A percentile compares a stretch with the other conserved stretches of the same genome.
phyloP scores from a whole-genome alignment of 2,888 invertebrate genomes.

The Tipula lateralis region DNA sequence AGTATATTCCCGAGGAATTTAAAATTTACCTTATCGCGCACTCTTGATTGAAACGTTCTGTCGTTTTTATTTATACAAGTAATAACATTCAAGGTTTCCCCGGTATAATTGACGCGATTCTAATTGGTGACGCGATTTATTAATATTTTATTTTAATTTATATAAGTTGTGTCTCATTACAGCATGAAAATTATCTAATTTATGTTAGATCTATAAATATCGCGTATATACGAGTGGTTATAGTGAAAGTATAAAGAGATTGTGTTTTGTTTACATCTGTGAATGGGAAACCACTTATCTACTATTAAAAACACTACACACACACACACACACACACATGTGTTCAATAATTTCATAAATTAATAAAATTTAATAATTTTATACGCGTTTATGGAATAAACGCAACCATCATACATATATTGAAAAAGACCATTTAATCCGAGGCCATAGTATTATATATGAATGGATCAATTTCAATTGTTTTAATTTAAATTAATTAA shows the following conservation, averaged over 20 bases:
- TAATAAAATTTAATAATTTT: not conserved
- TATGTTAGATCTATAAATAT: not conserved
- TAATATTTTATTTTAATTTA: not conserved
- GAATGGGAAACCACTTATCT: not conserved
- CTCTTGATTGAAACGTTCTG: not conserved
- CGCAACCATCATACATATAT: not conserved
- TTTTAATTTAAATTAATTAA: not conserved
- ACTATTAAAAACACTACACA: not conserved
- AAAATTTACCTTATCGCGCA: not conserved
- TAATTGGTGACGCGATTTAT: not conserved
- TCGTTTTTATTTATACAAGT: not conserved
- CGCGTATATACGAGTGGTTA: not conserved
- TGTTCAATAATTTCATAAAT: not conserved
- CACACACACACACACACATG: too few relatives aligned
- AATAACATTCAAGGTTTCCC: not conserved
- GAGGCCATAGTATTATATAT: not conserved
- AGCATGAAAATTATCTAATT: not conserved
- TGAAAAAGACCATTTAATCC: not conserved
- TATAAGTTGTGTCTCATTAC: not conserved
- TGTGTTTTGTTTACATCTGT: not conserved
- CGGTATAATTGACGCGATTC: not conserved
- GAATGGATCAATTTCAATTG: constrained; percentile 24
- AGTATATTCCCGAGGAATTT: not conserved
- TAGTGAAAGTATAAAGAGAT: not conserved
- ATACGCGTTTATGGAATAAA: not conserved